Evolutionary conservation across 1,140 invertebrate genomes (phyloP).

Genomic region (Formica selysi): DNA sequence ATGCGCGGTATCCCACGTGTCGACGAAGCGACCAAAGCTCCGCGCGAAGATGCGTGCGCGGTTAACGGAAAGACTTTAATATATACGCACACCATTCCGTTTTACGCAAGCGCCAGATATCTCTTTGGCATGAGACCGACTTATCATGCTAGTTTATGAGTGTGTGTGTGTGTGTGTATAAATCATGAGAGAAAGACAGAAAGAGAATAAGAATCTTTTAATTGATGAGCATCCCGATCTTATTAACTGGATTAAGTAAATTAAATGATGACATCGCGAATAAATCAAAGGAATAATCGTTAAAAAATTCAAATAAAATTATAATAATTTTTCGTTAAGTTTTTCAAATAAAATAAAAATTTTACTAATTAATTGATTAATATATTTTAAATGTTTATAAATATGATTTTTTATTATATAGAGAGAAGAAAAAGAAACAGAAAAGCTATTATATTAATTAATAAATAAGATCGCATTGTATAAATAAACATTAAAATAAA

Average conservation of each 20-base stretch:
- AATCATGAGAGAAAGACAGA: slow-evolving; percentile 10
- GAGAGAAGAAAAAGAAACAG: no score
- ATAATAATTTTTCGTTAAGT: not conserved
- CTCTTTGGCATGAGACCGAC: slow-evolving; percentile 43
- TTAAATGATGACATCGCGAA: not conserved
- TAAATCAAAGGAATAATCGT: not conserved
- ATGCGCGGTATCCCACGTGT: slow-evolving; percentile 62
- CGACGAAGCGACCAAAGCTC: slow-evolving; percentile 17
- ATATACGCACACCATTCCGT: slow-evolving; percentile 24
- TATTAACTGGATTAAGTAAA: slow-evolving; percentile 43
- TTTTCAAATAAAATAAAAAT: not conserved
- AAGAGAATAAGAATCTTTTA: slow-evolving; percentile 64
- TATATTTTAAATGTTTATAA: not conserved
- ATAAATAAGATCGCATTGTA: not conserved
- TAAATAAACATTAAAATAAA: not conserved
- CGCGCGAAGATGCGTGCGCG: slow-evolving; percentile 39
- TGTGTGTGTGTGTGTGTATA: not conserved
- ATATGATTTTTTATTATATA: not conserved
- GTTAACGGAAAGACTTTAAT: slow-evolving; percentile 57
- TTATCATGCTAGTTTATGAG: slow-evolving; percentile 56
- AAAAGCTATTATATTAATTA: slow-evolving; percentile 14
- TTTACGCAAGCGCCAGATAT: slow-evolving; percentile 70
- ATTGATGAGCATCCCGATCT: slow-evolving; percentile 65
- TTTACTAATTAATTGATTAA: slow-evolving; percentile 11
- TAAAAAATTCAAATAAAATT: not conserved